A percentile compares a stretch with the other conserved stretches of the same genome.
Conservation (phyloP, 1,140 invertebrate species). For the Nixonia krombeini region DNA sequence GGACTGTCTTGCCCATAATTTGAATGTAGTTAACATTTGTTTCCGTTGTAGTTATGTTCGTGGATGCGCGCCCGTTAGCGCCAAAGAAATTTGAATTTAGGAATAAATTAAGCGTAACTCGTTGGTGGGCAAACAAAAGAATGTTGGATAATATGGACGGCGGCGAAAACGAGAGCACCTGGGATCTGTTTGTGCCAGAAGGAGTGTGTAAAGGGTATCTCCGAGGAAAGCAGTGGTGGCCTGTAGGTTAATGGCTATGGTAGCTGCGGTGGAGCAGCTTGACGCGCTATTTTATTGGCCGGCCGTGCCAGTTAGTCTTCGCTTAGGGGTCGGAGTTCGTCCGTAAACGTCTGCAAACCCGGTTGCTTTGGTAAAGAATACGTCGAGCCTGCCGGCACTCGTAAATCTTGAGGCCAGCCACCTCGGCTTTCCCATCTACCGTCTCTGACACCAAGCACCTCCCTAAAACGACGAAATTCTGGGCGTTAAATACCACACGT, state of each 20-base stretch:
- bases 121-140: too few relatives aligned
- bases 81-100: too few relatives aligned
- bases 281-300: constrained; percentile 61
- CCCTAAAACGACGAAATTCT: constrained; percentile 40
- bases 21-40: too few relatives aligned
- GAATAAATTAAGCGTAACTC: too few relatives aligned
- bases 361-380: constrained; percentile 51
- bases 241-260: constrained; percentile 50
- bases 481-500: constrained; percentile 28
- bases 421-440: constrained; percentile 42
- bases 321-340: constrained; percentile 61
- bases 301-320: constrained; percentile 61
- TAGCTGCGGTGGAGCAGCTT: constrained; percentile 49
- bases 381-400: constrained; percentile 46
- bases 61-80: too few relatives aligned
- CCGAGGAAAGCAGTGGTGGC: constrained; percentile 39
- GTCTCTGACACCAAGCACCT: constrained; percentile 28
- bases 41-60: too few relatives aligned
- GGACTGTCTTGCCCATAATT: too few relatives aligned
- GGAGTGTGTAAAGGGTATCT: constrained; percentile 29
- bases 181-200: constrained; percentile 40
- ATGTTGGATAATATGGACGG: constrained; percentile 17
- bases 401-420: constrained; percentile 50
- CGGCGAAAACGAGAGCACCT: constrained; percentile 29
- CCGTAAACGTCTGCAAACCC: constrained; percentile 57